These are phyloP conservation scores for Agrochola litura DNA, from an alignment of 2,888 invertebrate species.

Conservation along the genomic window DNA sequence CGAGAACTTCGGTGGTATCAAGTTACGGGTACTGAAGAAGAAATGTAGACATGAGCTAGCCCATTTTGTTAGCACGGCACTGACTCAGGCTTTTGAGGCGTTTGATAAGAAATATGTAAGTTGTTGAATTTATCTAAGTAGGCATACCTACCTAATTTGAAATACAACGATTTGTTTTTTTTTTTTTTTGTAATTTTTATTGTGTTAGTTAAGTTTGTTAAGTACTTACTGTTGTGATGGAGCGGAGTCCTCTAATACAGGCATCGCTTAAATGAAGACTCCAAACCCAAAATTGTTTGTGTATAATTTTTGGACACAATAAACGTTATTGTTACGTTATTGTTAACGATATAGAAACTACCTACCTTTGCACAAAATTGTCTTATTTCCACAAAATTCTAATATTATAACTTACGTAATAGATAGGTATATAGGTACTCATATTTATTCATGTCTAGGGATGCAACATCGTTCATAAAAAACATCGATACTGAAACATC, in stretches of 20 bases:
- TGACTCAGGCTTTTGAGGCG: conserved; percentile 83
- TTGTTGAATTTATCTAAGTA: neutral
- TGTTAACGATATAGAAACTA: neutral
- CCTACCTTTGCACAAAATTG: neutral
- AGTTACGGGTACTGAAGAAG: conserved; percentile 78
- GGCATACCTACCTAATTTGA: neutral
- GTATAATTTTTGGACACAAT: too few species aligned
- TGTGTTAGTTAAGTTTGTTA: too few species aligned
- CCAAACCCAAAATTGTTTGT: too few species aligned
- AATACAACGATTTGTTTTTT: too few species aligned
- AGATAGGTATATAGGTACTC: too few species aligned
- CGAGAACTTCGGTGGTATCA: conserved; percentile 78
- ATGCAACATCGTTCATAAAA: too few species aligned
- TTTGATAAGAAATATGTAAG: conserved; percentile 87
- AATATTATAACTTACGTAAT: neutral
- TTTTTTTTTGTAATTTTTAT: too few species aligned
- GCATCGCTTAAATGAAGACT: too few species aligned
- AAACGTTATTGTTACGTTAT: too few species aligned
- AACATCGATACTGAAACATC: too few species aligned
- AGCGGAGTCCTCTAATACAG: too few species aligned
- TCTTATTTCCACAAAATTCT: neutral
- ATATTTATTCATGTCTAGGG: neutral
- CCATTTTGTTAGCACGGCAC: conserved; percentile 79
- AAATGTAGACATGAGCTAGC: conserved; percentile 80
- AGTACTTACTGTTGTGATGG: too few species aligned